Evolutionary conservation across 2,797 vertebrate genomes (phyloP).

Genomic region (Periparus ater): DNA sequence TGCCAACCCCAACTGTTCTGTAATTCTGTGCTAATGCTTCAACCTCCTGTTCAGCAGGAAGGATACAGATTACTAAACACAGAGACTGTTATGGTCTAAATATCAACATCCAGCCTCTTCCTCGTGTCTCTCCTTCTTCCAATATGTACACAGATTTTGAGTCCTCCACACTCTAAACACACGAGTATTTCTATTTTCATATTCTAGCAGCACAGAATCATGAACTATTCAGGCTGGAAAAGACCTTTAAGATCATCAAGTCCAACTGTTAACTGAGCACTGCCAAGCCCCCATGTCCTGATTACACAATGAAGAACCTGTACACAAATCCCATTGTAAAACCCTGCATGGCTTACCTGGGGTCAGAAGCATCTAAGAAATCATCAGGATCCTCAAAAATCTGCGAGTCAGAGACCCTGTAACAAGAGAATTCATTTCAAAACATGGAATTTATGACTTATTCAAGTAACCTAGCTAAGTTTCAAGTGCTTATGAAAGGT

Average conservation of each 20-base stretch:
- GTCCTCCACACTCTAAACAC: background rate
- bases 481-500: background rate
- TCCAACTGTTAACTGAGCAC: background rate
- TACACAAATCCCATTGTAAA: background rate
- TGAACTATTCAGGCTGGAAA: background rate
- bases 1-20: background rate
- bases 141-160: rapidly evolving
- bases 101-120: background rate
- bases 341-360: background rate
- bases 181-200: background rate
- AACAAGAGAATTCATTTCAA: background rate
- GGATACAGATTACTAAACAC: rapidly evolving
- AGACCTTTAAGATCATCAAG: background rate
- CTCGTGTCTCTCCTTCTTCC: background rate
- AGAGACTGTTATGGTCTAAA: background rate
- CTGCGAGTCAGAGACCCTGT: background rate
- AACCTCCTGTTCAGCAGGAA: background rate
- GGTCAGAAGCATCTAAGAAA: background rate
- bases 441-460: background rate
- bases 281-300: background rate
- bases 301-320: background rate
- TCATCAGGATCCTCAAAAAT: background rate
- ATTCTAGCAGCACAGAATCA: background rate
- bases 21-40: background rate
- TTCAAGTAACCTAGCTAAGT: background rate